Evolutionary conservation across 64 coral and sea anemone genomes (phyloP).

Genomic region (Montipora sp.): DNA sequence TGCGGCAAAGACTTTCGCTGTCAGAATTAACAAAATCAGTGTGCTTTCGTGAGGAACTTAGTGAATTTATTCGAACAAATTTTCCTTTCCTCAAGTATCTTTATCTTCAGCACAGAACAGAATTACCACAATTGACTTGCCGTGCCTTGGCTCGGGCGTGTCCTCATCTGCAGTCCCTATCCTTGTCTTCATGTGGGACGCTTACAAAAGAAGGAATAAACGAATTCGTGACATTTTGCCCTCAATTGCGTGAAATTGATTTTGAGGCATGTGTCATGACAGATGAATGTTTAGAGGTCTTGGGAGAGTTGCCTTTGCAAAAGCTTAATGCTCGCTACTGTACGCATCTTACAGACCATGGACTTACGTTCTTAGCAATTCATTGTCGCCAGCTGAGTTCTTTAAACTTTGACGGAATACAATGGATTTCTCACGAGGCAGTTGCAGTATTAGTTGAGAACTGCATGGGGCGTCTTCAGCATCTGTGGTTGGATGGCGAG

Average conservation of each 20-base stretch:
- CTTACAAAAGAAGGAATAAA: slow-evolving; percentile 63
- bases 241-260: slow-evolving; percentile 65
- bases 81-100: slow-evolving; percentile 85
- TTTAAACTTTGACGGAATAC: slow-evolving; percentile 94
- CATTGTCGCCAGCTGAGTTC: slow-evolving; percentile 46
- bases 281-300: slow-evolving; percentile 60
- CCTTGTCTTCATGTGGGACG: slow-evolving; percentile 82
- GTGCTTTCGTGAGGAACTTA: slow-evolving; percentile 23
- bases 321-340: slow-evolving; percentile 86
- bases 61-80: slow-evolving; percentile 45
- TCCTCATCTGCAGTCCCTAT: slow-evolving; percentile 68
- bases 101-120: slow-evolving; percentile 54
- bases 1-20: slow-evolving; percentile 71
- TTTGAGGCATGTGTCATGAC: slow-evolving; percentile 87
- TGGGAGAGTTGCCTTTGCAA: slow-evolving; percentile 61
- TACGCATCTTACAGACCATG: slow-evolving; percentile 71
- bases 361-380: slow-evolving; percentile 58
- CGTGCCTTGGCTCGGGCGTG: slow-evolving; percentile 55
- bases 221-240: slow-evolving; percentile 70
- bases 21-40: slow-evolving; percentile 42
- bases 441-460: slow-evolving; percentile 70
- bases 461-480: slow-evolving; percentile 54
- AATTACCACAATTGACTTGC: slow-evolving; percentile 44
- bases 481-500: slow-evolving; percentile 95
- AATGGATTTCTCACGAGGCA: slow-evolving; percentile 93